Base-by-base conservation (phyloP, 2,113 vertebrate genomes). In the Oncorhynchus clarkii region DNA sequence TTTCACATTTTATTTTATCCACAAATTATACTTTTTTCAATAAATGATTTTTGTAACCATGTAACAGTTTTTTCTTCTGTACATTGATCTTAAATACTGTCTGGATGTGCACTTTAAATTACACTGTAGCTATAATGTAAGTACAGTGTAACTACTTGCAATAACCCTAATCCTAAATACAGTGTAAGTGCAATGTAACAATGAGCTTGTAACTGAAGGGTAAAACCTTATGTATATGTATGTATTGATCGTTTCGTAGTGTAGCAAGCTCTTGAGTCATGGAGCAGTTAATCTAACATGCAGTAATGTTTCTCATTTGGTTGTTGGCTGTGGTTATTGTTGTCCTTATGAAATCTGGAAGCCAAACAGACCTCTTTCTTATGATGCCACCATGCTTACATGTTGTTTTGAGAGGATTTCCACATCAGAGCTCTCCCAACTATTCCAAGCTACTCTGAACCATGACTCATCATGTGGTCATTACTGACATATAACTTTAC, bases 11-110 rank as follows among this genome's bases (percentile, higher is more conserved):
- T 70, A 83, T 89, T 82, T 89, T 89, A 80, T 88, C 77, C 80
- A 81, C 77, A 71, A 76, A 70, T 85, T 75, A 88, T 18, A 88
- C 89, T 54, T 88, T 90, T 90, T 85, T 89, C 71, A 92, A 92
- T 92, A 92, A 93, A 94, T 77, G 3, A 82, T 90, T 92, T 67
- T 92, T 90, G 75, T 89, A 90, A 91, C 87, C 78, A 74, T 80
- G 57, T 39, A 31, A 77, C 57, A 34, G 13, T 72, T 31, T 73
- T 62, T 51, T 51, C 20, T 60, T 39, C 27, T n/a, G 13, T 54
- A 54, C 51, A 54, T 5, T 54, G 51, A 9, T 70, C 54, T 69
- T 22, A 64, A 1, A n/a, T 64, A 13, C 16, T 64, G 12, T 64
- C 60, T 64, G 12, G 20, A 16, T n/a, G 60, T 26, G 24, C 60